phyloP scores from a whole-genome alignment of 2,113 vertebrate species.

The Psittacula cyanocephala region DNA sequence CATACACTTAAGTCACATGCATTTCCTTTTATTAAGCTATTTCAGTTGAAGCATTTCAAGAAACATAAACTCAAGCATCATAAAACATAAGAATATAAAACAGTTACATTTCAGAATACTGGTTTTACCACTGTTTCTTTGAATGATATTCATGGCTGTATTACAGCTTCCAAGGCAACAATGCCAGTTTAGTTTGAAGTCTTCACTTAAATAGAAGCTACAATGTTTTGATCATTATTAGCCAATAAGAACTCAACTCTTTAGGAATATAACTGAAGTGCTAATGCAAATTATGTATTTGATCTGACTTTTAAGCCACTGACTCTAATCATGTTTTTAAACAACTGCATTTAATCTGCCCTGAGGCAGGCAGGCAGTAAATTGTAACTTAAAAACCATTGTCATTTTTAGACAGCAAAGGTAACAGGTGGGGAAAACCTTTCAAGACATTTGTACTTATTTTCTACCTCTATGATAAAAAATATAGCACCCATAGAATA shows the following conservation, averaged over 20 bases:
- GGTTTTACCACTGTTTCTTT: background rate
- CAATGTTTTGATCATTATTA: background rate
- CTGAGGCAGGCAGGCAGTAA: background rate
- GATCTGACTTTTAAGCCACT: background rate
- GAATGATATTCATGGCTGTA: background rate
- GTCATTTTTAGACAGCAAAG: background rate
- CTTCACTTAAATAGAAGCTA: background rate
- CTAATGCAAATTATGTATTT: background rate
- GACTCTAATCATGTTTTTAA: background rate
- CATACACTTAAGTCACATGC: fast-evolving
- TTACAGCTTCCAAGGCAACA: background rate
- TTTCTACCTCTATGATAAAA: background rate
- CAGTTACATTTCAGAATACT: background rate
- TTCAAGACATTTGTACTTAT: background rate
- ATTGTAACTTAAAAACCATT: background rate
- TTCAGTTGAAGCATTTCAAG: background rate
- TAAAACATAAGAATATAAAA: background rate
- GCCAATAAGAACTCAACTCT: background rate
- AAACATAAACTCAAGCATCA: background rate
- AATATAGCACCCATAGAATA: background rate
- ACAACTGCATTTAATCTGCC: background rate
- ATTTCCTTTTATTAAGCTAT: background rate
- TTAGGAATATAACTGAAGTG: background rate
- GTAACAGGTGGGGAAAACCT: background rate
- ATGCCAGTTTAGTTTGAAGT: background rate